Percentiles rank a stretch among this genome's conserved stretches.
phyloP scores from a whole-genome alignment of 2,797 vertebrate species.

The Threskiornis aethiopicus region DNA sequence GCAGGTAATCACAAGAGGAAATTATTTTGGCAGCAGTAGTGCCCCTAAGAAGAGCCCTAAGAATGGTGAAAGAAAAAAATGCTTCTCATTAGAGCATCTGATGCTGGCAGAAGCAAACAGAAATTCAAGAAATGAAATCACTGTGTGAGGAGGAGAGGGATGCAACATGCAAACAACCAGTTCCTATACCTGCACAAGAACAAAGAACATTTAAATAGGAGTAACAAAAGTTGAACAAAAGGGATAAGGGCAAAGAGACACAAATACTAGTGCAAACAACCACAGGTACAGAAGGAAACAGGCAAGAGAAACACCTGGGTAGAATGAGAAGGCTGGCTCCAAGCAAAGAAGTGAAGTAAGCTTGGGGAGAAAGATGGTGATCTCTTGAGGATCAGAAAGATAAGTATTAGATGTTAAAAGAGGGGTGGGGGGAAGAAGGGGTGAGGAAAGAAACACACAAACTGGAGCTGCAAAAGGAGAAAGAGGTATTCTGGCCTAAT shows the following conservation, averaged over 20 bases:
- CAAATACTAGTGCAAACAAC: neutral
- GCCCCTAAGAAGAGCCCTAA: neutral
- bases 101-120: neutral
- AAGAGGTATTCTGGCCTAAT: neutral
- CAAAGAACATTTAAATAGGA: neutral
- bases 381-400: neutral
- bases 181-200: neutral
- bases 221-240: neutral
- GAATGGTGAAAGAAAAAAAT: neutral
- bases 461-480: neutral
- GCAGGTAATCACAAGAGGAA: neutral
- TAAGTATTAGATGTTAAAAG: neutral
- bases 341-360: neutral
- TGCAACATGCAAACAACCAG: neutral
- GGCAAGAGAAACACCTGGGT: neutral
- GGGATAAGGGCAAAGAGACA: neutral
- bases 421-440: neutral
- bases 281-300: neutral
- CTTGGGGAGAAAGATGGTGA: neutral
- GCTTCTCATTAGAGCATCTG: neutral
- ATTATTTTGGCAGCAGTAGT: neutral
- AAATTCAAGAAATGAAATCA: neutral
- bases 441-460: neutral
- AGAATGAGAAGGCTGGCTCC: neutral
- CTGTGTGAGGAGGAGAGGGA: neutral